Conservation (phyloP, 2,113 vertebrate genomes). For the Pterocles gutturalis region DNA sequence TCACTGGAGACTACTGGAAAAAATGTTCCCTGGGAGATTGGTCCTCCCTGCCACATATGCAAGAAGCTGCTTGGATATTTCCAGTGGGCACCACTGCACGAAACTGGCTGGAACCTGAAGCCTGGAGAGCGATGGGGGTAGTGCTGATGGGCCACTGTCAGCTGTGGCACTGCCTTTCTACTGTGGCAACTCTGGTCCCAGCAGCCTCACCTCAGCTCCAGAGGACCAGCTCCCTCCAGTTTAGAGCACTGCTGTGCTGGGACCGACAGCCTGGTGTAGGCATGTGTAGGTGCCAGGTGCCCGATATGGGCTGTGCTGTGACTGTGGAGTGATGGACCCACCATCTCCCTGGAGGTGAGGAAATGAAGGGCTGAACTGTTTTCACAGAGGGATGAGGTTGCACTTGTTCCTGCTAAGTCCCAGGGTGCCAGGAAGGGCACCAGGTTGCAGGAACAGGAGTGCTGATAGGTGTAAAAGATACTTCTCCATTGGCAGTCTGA, state of each 20-base stretch:
- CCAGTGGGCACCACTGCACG: rapidly evolving
- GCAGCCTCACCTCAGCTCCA: neutral
- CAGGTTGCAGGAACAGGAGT: neutral
- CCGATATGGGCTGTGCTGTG: rapidly evolving
- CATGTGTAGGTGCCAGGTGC: rapidly evolving
- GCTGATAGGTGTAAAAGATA: neutral
- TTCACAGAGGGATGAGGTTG: neutral
- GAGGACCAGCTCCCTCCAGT: neutral
- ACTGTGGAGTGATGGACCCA: neutral
- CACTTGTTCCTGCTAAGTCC: neutral
- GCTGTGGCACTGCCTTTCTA: neutral
- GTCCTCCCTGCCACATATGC: neutral
- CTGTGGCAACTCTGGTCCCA: neutral
- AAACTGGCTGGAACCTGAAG: neutral
- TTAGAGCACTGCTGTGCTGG: neutral
- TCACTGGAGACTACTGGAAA: neutral
- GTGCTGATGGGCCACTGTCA: rapidly evolving
- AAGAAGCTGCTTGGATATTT: neutral
- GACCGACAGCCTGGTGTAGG: neutral
- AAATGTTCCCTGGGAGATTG: neutral
- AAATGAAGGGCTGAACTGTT: neutral
- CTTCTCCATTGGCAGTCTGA: neutral
- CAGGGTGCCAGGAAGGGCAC: neutral
- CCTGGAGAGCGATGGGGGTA: rapidly evolving
- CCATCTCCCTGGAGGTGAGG: neutral